Base-by-base conservation (phyloP, 2,113 vertebrate species). In the Ameiurus melas region DNA sequence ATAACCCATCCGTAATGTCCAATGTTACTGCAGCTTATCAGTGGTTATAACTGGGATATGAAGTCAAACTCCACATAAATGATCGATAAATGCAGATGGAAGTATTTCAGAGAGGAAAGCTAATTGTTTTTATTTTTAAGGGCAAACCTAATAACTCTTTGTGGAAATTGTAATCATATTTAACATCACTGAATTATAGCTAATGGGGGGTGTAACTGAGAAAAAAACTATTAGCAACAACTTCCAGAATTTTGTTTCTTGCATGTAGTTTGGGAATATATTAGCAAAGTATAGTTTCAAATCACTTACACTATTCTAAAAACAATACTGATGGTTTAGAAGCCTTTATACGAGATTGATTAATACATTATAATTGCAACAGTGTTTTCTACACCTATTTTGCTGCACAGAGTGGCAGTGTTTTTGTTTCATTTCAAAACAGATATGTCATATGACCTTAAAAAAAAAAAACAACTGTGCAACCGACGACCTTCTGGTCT, bases 371-470 rank as follows among this genome's bases (percentile, higher is more conserved):
- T 62, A 84, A 88, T 47, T 84, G 86, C 81, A 58, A 53, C 53
- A 33, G 81, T 58, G 81, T 88, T 88, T 57, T n/a, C 14, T 66
- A 55, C 39, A 78, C n/a, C 8, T 22, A 53, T 20, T 30, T 81
- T 27, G 7, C n/a, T 27, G 58, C 39, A 30, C 58, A 93, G 89
- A 94, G 93, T 88, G 91, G 70, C 85, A 92, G 90, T 91, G 57
- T 91, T 91, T 89, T 79, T 78, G 82, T 92, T 91, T 70, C 19
- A 22, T 91, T 90, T 90, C 33, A 90, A 87, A 93, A 93, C 92
- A 92, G 93, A 94, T 94, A 93, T 93, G 92, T 90, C 82, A 77
- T 90, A 90, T 91, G 88, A 93, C 91, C 92, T 94, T 92, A 64
- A 92, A 93, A 53, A 78, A 47, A n/a, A 7, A 27, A 14, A 51